Evolutionary conservation across 2,113 vertebrate species (phyloP).

Genomic region (Speoplatyrhinus poulsoni): DNA sequence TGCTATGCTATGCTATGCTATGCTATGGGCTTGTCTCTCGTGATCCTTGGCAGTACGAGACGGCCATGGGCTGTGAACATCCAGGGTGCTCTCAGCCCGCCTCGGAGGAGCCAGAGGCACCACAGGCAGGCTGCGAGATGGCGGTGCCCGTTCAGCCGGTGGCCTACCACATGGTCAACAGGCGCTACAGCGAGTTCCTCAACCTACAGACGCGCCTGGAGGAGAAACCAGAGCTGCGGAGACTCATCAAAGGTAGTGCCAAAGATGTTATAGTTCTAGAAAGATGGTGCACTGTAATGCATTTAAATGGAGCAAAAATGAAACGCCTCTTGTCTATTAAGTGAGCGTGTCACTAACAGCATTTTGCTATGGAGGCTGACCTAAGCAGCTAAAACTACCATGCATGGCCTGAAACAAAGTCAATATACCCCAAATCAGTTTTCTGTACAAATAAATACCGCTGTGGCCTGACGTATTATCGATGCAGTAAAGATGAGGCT

Average conservation of each 20-base stretch:
- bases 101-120: constrained; percentile 44
- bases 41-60: constrained; percentile 85
- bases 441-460: not conserved
- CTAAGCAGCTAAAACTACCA: no score
- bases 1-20: not conserved
- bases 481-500: no score
- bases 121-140: constrained; percentile 25
- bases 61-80: constrained; percentile 82
- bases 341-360: no score
- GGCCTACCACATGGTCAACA: constrained; percentile 95
- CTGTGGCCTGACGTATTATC: no score
- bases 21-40: no score
- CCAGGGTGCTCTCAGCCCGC: constrained; percentile 41
- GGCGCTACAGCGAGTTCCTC: constrained; percentile 97
- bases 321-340: no score
- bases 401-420: no score
- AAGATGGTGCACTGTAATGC: no score
- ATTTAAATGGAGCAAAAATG: no score
- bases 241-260: constrained; percentile 87
- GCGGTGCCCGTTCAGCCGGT: constrained; percentile 79
- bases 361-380: no score
- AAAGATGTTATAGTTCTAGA: not conserved
- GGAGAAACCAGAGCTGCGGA: constrained; percentile 88
- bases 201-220: constrained; percentile 95
- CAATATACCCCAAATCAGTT: no score